Base-by-base conservation (phyloP, 2,888 invertebrate genomes). In the Chironomus riparius region DNA sequence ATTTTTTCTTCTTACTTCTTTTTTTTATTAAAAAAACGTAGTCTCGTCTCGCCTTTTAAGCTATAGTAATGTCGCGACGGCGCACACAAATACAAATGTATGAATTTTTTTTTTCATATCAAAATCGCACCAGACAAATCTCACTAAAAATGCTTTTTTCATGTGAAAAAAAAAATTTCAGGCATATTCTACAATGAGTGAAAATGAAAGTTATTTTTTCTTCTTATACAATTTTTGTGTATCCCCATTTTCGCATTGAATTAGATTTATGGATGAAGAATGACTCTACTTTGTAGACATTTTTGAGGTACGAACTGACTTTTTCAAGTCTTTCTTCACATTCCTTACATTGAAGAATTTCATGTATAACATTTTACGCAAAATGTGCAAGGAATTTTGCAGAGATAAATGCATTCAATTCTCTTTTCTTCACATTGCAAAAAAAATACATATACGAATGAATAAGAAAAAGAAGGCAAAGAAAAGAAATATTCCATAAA, bases 41-140 rank as follows among this genome's bases (percentile, higher is more conserved):
- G 73, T 68, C 74, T 74, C 68, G 68, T 74, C 74, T 50, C 71
- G 48, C 62, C 68, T 68, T 68, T 68, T 28, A 68, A 28, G 28
- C 24, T 74, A 48, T 74, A 68, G 74, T 22, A 62, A 72, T 72
- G 72, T 74, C 74, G 74, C 74, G 74, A 74, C 74, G 68, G 74
- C 74, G 68, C 74, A 74, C 74, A 74, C 68, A 74, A 22, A 74
- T 22, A 68, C 74, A 62, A 10, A 47, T 22, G 47, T 12, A 18
- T 10, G 13, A 24, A 70, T 12, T 65, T 48, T 61, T 48, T 47
- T 47, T 15, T 68, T 74, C 68, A 65, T 68, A 74, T 74, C 74
- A 74, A 73, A 74, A 68, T 74, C 74, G 68, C 68, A 73, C 73
- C 73, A 74, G 74, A 74, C 74, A 74, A 74, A 71, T 71, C 47